Base-by-base conservation (phyloP, 1,140 invertebrate species). In the Schlechtendalia chinensis region DNA sequence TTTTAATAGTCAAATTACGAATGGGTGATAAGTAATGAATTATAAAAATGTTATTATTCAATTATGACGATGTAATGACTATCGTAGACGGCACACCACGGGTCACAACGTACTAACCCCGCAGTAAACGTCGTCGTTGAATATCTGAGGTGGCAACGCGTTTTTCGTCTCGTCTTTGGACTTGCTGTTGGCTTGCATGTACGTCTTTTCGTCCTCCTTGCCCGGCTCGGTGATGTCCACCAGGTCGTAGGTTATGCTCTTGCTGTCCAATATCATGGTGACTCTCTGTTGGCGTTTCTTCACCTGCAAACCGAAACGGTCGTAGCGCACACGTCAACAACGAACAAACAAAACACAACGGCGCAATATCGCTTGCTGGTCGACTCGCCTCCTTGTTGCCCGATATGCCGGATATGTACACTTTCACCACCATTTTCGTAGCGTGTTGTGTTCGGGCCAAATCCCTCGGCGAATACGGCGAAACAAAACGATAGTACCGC, bases 201-300 rank as follows among this genome's bases (percentile, higher is more conserved):
- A 94, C 83, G 96, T 94, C 86, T 95, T 95, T 67, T 95, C 92
- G 72, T 90, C 87, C 86, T 97, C 95, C 85, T 91, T 92, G 53
- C 91, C 92, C 24, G 95, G 94, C 86, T 97, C 95, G 53, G 95
- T 93, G 84, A 98, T 97, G 86, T 98, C 96, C 83, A 98, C 91
- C 24, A 91, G 88, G 86, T 95, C 91, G 87, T 95, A 96, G 82
- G 92, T 89, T 83, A 98, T 92, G 86, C 90, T 91, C 88, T 95
- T 94, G 83, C 94, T 94, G 84, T 96, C 94, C 83, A 98, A 87
- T 84, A 97, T 95, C 91, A 97, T 94, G 81, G 93, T 86, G 27
- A 97, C 94, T 81, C 94, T 89, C 85, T 96, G 94, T 86, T 98
- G 96, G 83, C 94, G 89, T 86, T 97, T 97, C 87, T 96, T 96